These are phyloP conservation scores for Andrena hattorfiana DNA, from an alignment of 2,888 invertebrate genomes.

Conservation along the genomic window DNA sequence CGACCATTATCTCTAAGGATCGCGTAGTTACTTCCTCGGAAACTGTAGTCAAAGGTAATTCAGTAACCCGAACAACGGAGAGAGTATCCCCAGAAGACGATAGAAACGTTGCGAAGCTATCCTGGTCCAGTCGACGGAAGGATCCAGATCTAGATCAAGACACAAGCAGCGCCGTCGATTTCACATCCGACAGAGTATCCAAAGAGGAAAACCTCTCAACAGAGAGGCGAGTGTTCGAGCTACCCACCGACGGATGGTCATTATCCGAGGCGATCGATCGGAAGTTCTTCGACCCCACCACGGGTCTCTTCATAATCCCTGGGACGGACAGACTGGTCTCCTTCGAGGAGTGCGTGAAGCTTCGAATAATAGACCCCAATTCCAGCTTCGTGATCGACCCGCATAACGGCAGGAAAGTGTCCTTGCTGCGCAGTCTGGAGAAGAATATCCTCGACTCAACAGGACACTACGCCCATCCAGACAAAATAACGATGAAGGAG, in stretches of 20 bases:
- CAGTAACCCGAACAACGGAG: not conserved
- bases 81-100: not conserved
- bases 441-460: slow-evolving; percentile 91
- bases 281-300: slow-evolving; percentile 92
- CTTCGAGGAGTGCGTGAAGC: slow-evolving; percentile 94
- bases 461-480: slow-evolving; percentile 90
- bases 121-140: not conserved
- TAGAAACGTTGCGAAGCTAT: not conserved
- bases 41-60: slow-evolving; percentile 3
- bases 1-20: slow-evolving; percentile 78
- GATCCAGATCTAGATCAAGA: slow-evolving; percentile 39
- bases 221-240: slow-evolving; percentile 90
- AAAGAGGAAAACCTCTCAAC: slow-evolving; percentile 73
- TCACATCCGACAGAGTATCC: not conserved
- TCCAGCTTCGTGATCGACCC: slow-evolving; percentile 94
- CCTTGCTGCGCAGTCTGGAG: slow-evolving; percentile 91
- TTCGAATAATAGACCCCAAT: slow-evolving; percentile 93
- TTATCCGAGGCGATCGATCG: slow-evolving; percentile 93
- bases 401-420: slow-evolving; percentile 89
- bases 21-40: slow-evolving; percentile 24
- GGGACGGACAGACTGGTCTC: slow-evolving; percentile 94
- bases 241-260: slow-evolving; percentile 94
- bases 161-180: not conserved
- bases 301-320: slow-evolving; percentile 94
- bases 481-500: slow-evolving; percentile 90